Percentiles rank a stretch among this genome's conserved stretches.
Conservation (phyloP, 2,888 invertebrate genomes). For the Andrena praecox region DNA sequence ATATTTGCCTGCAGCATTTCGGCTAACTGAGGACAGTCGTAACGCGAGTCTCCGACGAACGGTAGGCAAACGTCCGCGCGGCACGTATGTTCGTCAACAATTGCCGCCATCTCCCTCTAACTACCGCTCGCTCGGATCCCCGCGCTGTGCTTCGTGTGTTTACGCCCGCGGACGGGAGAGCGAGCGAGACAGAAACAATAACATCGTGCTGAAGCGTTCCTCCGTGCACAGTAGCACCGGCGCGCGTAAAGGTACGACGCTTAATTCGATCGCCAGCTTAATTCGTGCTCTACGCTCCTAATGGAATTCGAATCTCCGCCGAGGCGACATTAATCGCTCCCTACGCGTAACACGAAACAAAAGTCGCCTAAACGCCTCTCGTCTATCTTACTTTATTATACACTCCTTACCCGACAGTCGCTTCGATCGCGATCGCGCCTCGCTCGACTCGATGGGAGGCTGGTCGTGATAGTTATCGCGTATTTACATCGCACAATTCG, state of each 20-base stretch:
- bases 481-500: constrained; percentile 21
- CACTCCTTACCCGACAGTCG: constrained; percentile 36
- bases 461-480: neutral
- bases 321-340: constrained; percentile 42
- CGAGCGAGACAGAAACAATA: constrained; percentile 1
- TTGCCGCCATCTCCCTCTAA: neutral
- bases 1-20: neutral
- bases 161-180: neutral
- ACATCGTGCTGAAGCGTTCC: constrained; percentile 34
- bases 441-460: neutral
- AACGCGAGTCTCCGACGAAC: constrained; percentile 11
- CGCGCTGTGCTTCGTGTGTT: neutral
- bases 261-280: constrained; percentile 61
- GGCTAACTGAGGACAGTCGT: neutral
- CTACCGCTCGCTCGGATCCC: neutral
- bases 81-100: constrained; percentile 17
- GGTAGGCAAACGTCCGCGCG: neutral
- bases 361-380: constrained; percentile 59
- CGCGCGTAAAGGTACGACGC: constrained; percentile 50
- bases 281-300: constrained; percentile 43
- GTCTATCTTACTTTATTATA: constrained; percentile 49
- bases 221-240: constrained; percentile 57
- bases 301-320: constrained; percentile 44
- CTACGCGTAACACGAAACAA: constrained; percentile 58
- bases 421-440: constrained; percentile 40